These are phyloP conservation scores for Polypedilum vanderplanki DNA, from an alignment of 1,140 invertebrate species.

Conservation along the genomic window DNA sequence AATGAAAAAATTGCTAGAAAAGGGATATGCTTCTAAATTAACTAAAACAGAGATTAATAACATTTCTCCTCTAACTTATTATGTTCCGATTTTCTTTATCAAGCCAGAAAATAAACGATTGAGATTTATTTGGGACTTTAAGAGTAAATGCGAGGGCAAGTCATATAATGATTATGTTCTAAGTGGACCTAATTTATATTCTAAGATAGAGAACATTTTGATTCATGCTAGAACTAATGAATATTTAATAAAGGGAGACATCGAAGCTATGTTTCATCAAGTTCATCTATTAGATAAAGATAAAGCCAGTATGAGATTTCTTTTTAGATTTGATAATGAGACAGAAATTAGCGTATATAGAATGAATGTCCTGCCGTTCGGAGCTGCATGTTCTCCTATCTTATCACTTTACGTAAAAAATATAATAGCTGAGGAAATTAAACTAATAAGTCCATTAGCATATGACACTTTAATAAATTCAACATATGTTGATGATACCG, in stretches of 20 bases:
- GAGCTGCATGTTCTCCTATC: slow-evolving; percentile 31
- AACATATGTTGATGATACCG: slow-evolving; percentile 42
- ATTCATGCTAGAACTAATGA: slow-evolving; percentile 35
- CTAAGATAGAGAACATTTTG: slow-evolving; percentile 34
- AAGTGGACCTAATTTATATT: slow-evolving; percentile 35
- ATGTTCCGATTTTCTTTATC: slow-evolving; percentile 34
- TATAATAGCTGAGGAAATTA: slow-evolving; percentile 34
- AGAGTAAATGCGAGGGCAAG: slow-evolving; percentile 32
- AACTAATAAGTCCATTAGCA: slow-evolving; percentile 33
- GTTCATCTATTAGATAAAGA: slow-evolving; percentile 34
- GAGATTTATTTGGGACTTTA: slow-evolving; percentile 34
- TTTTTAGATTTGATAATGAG: slow-evolving; percentile 30
- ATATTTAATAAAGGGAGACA: slow-evolving; percentile 36
- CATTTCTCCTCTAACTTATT: slow-evolving; percentile 31
- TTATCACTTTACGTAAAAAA: slow-evolving; percentile 33
- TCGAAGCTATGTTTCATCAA: slow-evolving; percentile 36
- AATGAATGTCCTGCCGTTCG: slow-evolving; percentile 31
- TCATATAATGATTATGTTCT: slow-evolving; percentile 35
- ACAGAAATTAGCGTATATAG: neutral
- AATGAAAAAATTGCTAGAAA: slow-evolving; percentile 26
- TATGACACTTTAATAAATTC: slow-evolving; percentile 35
- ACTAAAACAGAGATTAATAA: neutral
- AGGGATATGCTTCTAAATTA: slow-evolving; percentile 32
- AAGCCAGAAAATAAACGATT: no score
- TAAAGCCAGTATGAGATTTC: slow-evolving; percentile 32